Evolutionary conservation across 2,113 vertebrate genomes (phyloP).

Genomic region (Porphyrio hochstetteri): DNA sequence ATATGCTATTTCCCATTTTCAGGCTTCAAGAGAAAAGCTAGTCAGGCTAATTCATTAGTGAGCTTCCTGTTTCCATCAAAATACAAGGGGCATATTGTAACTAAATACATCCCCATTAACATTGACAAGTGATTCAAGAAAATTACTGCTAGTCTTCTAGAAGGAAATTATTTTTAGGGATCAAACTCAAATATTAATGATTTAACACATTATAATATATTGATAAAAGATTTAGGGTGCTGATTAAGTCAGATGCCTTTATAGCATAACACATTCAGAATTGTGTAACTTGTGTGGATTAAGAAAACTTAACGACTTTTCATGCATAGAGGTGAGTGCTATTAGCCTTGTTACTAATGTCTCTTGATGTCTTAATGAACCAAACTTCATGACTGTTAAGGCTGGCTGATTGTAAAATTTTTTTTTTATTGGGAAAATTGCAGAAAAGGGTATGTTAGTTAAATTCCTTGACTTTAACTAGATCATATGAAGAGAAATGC

Average conservation of each 20-base stretch:
- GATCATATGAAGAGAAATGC: neutral
- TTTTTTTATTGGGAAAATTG: slow-evolving; percentile 10
- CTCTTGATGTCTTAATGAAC: neutral
- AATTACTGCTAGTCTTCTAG: slow-evolving; percentile 41
- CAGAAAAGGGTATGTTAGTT: neutral
- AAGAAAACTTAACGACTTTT: slow-evolving; percentile 17
- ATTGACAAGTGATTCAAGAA: slow-evolving; percentile 57
- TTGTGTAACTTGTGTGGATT: neutral
- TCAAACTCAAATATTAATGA: slow-evolving; percentile 51
- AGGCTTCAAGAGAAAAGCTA: slow-evolving; percentile 50
- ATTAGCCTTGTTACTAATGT: slow-evolving; percentile 21
- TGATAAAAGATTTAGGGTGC: neutral
- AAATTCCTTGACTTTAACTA: neutral
- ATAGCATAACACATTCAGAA: neutral
- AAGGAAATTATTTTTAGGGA: slow-evolving; percentile 50
- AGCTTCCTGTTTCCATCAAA: slow-evolving; percentile 59
- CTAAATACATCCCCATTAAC: slow-evolving; percentile 60
- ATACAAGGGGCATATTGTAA: slow-evolving; percentile 38
- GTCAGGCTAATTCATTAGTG: slow-evolving; percentile 61
- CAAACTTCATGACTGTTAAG: neutral
- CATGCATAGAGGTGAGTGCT: neutral
- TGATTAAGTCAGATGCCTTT: neutral
- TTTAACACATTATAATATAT: slow-evolving; percentile 28
- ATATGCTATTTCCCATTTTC: slow-evolving; percentile 47
- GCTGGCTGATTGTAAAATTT: neutral